phyloP scores from a whole-genome alignment of 2,113 vertebrate genomes.

The Phodopus roborovskii region DNA sequence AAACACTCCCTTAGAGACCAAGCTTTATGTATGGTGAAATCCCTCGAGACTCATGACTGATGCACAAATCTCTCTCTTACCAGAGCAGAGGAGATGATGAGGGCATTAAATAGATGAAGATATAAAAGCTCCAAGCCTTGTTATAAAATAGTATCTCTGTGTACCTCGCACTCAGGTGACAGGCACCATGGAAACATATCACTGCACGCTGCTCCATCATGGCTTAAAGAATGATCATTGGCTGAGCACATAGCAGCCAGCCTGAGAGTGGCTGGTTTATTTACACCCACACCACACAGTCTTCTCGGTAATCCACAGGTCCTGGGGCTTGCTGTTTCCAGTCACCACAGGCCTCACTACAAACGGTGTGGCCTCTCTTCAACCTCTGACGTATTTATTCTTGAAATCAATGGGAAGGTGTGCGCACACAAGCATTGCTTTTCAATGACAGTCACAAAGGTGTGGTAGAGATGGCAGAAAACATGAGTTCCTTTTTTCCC shows the following conservation, averaged over 20 bases:
- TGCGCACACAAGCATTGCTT: not conserved
- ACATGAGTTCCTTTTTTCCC: not conserved
- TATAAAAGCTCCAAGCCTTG: slow-evolving; percentile 39
- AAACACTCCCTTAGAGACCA: not conserved
- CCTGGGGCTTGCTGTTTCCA: not conserved
- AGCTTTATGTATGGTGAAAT: slow-evolving; percentile 64
- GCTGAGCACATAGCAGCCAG: not conserved
- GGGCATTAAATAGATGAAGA: slow-evolving; percentile 65
- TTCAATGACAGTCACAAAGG: not conserved
- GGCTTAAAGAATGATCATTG: slow-evolving; percentile 1
- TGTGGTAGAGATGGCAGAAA: not conserved
- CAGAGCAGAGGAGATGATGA: slow-evolving; percentile 61
- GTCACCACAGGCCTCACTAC: not conserved
- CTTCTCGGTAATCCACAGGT: not conserved
- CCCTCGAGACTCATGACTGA: not conserved
- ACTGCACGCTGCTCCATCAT: not conserved
- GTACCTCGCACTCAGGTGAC: not conserved
- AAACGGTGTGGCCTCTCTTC: not conserved
- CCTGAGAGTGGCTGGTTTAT: not conserved
- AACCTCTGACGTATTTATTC: not conserved
- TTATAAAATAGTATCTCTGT: slow-evolving; percentile 47
- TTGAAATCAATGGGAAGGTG: not conserved
- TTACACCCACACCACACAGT: not conserved
- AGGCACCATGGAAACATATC: slow-evolving; percentile 19
- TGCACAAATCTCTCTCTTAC: slow-evolving; percentile 59